A percentile compares a stretch with the other conserved stretches of the same genome.
Evolutionary conservation across 2,113 vertebrate genomes (phyloP).

Genomic region (Bucco capensis): DNA sequence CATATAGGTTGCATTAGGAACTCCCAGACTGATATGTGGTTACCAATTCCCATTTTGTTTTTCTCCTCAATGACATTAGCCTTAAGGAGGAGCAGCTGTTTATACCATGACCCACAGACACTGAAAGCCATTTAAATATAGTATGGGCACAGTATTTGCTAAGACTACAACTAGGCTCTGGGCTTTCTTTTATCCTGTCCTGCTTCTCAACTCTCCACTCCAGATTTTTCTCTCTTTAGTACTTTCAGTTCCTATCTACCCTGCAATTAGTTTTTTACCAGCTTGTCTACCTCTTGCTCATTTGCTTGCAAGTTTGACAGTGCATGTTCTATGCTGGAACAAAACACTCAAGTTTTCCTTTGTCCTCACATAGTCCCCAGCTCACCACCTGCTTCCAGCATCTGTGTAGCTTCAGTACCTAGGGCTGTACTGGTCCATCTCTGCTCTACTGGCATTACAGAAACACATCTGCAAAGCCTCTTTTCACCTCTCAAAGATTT

Average conservation of each 20-base stretch:
- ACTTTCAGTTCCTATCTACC: background rate
- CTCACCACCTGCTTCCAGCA: background rate
- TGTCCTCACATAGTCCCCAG: background rate
- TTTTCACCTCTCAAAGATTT: background rate
- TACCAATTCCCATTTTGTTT: background rate
- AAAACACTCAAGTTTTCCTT: background rate
- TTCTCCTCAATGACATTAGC: background rate
- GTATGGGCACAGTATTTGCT: background rate
- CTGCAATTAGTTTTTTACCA: background rate
- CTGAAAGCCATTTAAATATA: background rate
- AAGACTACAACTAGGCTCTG: background rate
- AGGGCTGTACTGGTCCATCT: background rate
- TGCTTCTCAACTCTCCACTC: background rate
- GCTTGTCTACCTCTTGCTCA: background rate
- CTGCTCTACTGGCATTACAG: background rate
- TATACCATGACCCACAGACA: background rate
- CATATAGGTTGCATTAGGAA: background rate
- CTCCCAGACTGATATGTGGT: rapidly evolving
- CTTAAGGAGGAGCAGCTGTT: background rate
- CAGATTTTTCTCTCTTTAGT: background rate
- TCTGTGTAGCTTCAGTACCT: background rate
- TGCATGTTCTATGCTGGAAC: background rate
- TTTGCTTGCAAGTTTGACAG: background rate
- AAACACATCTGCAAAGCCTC: background rate
- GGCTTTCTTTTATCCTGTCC: background rate